A percentile compares a stretch with the other conserved stretches of the same genome.
These are phyloP conservation scores for Caligus rogercresseyi DNA, from an alignment of 1,140 invertebrate genomes.

Conservation along the genomic window DNA sequence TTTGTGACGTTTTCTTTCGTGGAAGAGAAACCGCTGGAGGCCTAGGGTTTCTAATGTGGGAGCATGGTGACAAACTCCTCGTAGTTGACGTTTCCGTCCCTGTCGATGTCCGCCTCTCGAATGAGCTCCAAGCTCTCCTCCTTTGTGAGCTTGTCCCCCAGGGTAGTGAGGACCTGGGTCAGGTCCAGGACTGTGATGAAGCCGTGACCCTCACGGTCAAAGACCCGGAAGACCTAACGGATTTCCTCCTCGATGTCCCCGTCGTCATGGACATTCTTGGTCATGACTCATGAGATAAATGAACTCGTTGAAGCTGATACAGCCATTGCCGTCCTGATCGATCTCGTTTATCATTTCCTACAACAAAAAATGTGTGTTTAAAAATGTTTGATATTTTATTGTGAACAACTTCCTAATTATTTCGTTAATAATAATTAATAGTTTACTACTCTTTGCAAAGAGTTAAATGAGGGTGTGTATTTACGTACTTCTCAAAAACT, in stretches of 20 bases:
- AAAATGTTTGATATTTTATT: too few relatives aligned
- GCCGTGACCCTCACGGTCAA: conserved; percentile 40
- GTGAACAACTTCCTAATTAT: too few relatives aligned
- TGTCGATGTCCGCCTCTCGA: conserved; percentile 37
- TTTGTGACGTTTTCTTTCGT: background rate
- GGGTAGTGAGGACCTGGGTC: conserved; percentile 38
- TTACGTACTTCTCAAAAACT: too few relatives aligned
- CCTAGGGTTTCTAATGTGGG: conserved; percentile 6
- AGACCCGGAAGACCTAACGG: conserved; percentile 32
- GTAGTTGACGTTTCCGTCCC: conserved; percentile 35
- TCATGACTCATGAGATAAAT: conserved; percentile 20
- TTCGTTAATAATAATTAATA: too few relatives aligned
- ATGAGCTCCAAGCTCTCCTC: conserved; percentile 41
- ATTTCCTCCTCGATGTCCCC: conserved; percentile 32
- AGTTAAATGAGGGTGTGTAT: too few relatives aligned
- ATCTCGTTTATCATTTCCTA: conserved; percentile 19
- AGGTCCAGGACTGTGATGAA: conserved; percentile 40
- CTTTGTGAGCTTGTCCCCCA: conserved; percentile 39
- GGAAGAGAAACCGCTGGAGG: background rate
- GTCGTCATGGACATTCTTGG: conserved; percentile 19
- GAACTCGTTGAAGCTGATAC: conserved; percentile 20
- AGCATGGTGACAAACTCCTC: conserved; percentile 25
- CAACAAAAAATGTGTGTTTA: background rate
- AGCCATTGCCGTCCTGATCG: conserved; percentile 19
- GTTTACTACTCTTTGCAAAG: too few relatives aligned